phyloP scores from a whole-genome alignment of 2,113 vertebrate species.

The Ia io region DNA sequence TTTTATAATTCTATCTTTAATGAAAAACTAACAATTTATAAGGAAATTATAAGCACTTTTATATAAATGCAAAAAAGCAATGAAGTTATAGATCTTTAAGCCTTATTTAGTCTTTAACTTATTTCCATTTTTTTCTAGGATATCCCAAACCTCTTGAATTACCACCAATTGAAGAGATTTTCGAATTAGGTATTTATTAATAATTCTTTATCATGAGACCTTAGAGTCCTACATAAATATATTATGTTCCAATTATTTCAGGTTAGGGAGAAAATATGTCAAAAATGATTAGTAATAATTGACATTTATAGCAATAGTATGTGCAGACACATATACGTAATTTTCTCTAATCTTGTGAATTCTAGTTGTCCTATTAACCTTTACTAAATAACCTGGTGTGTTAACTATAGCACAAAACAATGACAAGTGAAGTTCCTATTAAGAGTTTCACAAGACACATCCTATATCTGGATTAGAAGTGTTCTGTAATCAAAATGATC shows the following conservation, averaged over 20 bases:
- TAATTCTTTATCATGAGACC: background rate
- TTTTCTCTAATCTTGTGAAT: background rate
- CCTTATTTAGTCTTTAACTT: background rate
- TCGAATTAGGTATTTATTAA: constrained; percentile 44
- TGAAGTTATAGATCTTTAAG: background rate
- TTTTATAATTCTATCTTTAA: background rate
- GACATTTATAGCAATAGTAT: background rate
- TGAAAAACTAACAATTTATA: background rate
- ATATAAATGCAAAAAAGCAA: background rate
- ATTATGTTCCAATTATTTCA: background rate
- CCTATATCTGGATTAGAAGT: background rate
- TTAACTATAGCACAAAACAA: background rate
- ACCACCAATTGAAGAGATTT: background rate
- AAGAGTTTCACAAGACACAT: background rate
- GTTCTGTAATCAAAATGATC: background rate
- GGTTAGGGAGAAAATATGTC: constrained; percentile 6
- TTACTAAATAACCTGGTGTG: background rate
- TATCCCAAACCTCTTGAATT: background rate
- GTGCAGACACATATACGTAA: background rate
- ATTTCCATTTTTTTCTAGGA: background rate
- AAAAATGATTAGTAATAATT: background rate
- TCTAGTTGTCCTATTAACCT: background rate
- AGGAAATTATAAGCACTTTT: background rate
- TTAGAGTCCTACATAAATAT: background rate
- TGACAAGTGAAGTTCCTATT: background rate